These are phyloP conservation scores for Babylonia areolata DNA, from an alignment of 1,140 invertebrate species.

Conservation along the genomic window DNA sequence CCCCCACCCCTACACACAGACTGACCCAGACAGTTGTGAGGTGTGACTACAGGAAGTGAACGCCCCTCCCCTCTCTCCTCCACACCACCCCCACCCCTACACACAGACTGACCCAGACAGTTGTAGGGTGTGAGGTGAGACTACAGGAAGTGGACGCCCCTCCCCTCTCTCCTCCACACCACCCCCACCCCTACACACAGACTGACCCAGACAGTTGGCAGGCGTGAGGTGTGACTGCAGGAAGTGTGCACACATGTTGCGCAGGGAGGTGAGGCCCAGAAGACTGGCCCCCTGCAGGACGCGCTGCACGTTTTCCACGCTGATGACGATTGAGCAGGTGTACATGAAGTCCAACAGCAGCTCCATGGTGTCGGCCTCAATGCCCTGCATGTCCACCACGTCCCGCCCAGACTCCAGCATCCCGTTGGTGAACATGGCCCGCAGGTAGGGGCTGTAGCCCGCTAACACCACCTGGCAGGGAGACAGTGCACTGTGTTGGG, in stretches of 20 bases:
- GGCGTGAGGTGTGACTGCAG: conserved; percentile 69
- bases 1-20: too few species aligned
- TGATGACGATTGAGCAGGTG: conserved; percentile 81
- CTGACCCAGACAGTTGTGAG: too few species aligned
- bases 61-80: too few species aligned
- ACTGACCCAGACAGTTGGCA: conserved; percentile 70
- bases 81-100: too few species aligned
- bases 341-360: conserved; percentile 93
- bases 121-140: too few species aligned
- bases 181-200: background rate
- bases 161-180: background rate
- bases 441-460: conserved; percentile 72
- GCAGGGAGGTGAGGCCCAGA: conserved; percentile 71
- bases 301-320: conserved; percentile 91
- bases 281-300: conserved; percentile 80
- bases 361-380: conserved; percentile 86
- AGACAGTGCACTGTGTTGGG: too few species aligned
- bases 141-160: too few species aligned
- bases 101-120: too few species aligned
- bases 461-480: conserved; percentile 63
- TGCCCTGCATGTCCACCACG: conserved; percentile 85
- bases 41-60: too few species aligned
- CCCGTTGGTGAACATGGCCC: conserved; percentile 75
- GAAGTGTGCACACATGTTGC: conserved; percentile 69
- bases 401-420: conserved; percentile 80